phyloP scores from a whole-genome alignment of 2,113 vertebrate species.

The Chlamydotis undulata region DNA sequence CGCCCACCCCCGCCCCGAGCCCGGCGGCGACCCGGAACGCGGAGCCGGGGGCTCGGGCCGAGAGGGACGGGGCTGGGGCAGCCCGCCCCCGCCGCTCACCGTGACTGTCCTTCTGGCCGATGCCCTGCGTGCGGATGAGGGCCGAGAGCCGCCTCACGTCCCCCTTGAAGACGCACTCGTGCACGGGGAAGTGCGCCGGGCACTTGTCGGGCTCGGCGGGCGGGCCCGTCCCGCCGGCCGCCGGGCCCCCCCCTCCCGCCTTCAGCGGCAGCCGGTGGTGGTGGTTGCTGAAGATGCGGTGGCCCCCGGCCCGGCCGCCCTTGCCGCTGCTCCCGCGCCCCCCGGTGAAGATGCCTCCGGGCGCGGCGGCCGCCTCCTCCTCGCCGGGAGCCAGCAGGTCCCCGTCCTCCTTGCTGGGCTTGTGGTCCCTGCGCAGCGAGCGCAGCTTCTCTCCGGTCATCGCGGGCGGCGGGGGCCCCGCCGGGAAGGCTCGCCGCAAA shows the following conservation, averaged over 20 bases:
- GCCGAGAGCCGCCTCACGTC: conserved; percentile 93
- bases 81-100: conserved; percentile 73
- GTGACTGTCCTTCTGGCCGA: conserved; percentile 94
- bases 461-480: conserved; percentile 44
- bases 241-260: neutral
- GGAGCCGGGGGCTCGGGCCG: too few relatives aligned
- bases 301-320: conserved; percentile 66
- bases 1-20: neutral
- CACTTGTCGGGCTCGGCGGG: conserved; percentile 54
- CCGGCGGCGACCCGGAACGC: too few relatives aligned
- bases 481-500: conserved; percentile 46
- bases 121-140: conserved; percentile 94
- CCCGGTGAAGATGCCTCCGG: conserved; percentile 79
- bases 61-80: too few relatives aligned
- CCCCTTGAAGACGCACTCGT: conserved; percentile 95
- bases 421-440: conserved; percentile 90
- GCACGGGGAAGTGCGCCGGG: conserved; percentile 87
- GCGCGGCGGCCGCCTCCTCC: conserved; percentile 83
- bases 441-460: conserved; percentile 98
- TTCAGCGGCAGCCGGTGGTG: conserved; percentile 63
- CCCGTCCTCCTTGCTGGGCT: conserved; percentile 87
- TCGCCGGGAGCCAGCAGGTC: conserved; percentile 89
- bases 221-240: conserved; percentile 1
- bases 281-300: conserved; percentile 85
- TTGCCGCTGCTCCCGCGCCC: conserved; percentile 76